Base-by-base conservation (phyloP, 2,797 vertebrate genomes). In the Toxotes lorentzi region DNA sequence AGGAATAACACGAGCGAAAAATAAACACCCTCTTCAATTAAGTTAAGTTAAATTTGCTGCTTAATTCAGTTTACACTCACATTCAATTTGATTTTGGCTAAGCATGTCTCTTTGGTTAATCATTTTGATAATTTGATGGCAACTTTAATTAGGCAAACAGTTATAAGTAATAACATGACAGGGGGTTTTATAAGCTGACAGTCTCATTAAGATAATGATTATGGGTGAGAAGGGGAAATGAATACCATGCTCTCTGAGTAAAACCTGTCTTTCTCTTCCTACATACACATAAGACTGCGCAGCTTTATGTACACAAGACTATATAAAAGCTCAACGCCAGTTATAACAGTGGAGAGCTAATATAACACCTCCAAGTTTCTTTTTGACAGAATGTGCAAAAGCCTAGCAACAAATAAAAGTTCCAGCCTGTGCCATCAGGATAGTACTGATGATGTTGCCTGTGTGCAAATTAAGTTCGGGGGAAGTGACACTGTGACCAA, bases 81-180 rank as follows among this genome's bases (percentile, higher is more conserved):
- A 74, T 83, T 84, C 38, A 80, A 71, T 85, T 78, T 78, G 71
- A 65, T 78, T 87, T 81, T 81, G 58, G 63, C 27, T 79, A 59
- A 66, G 12, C 66, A 35, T 48, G 35, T 81, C 32, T 76, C 70
- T 66, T 56, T 56, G 50, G 71, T 56, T 85, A 79, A 85, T 91
- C n/a, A 74, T 73, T 85, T 75, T 41, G 7, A 84, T 78, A 38
- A 83, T 79, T 57, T 74, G 54, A 88, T 74, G 78, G 40, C 56
- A 53, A 75, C 30, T 73, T 59, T 71, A 64, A 79, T 68, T 21
- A 62, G 10, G 16, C 48, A 62, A 83, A 84, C 58, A 71, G 68
- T 77, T 65, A 48, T n/a, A 71, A 83, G 34, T 51, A 62, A 72
- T 71, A 78, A 75, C 40, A 35, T n/a, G 43, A 80, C 57, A 66